A percentile compares a stretch with the other conserved stretches of the same genome.
Conservation (phyloP, 2,888 invertebrate genomes). For the Gastrophysa polygoni region DNA sequence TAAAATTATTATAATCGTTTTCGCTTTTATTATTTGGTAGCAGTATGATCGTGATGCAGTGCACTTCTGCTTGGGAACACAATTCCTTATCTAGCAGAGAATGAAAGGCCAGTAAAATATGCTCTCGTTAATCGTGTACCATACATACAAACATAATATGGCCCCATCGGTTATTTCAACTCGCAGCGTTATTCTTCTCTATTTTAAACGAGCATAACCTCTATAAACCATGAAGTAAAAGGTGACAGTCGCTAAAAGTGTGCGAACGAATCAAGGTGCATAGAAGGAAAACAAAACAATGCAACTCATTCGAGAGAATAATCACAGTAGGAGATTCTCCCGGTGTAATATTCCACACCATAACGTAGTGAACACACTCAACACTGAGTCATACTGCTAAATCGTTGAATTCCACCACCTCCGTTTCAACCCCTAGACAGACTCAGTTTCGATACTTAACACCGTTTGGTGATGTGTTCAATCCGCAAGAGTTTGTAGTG, state of each 20-base stretch:
- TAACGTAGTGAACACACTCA: too few species aligned
- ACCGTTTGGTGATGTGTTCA: too few species aligned
- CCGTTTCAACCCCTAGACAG: too few species aligned
- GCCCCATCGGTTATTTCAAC: not conserved
- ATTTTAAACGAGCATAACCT: not conserved
- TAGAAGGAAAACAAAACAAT: not conserved
- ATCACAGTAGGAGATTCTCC: too few species aligned
- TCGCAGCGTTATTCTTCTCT: slow-evolving; percentile 3
- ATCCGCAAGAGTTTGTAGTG: too few species aligned
- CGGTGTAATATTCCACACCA: too few species aligned
- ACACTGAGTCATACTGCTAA: too few species aligned
- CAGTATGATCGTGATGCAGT: not conserved
- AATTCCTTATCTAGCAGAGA: not conserved
- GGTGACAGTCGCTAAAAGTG: not conserved
- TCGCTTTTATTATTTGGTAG: not conserved
- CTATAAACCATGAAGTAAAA: slow-evolving; percentile 7
- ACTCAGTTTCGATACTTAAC: too few species aligned
- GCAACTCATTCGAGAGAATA: too few species aligned
- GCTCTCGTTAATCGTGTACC: not conserved
- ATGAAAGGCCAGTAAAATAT: not conserved
- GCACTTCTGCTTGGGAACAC: not conserved
- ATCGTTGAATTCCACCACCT: too few species aligned
- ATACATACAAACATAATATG: not conserved
- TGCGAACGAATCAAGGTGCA: not conserved
- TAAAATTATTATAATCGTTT: too few species aligned